These are phyloP conservation scores for Pomacea maculata DNA, from an alignment of 1,140 invertebrate genomes.

Conservation along the genomic window DNA sequence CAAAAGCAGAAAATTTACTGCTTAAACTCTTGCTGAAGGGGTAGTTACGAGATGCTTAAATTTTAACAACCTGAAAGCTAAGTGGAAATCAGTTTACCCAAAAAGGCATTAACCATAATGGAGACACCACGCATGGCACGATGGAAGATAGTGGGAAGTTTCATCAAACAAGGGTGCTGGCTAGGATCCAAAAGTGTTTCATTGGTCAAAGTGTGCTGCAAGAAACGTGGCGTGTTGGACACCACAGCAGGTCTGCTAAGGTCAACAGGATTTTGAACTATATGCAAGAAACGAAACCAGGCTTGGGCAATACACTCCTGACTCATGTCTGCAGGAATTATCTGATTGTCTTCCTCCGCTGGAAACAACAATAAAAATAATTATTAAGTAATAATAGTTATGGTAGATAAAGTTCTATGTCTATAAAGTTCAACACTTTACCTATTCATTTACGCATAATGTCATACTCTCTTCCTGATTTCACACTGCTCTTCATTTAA, in stretches of 20 bases:
- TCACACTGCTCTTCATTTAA: too few relatives aligned
- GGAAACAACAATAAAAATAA: slow-evolving; percentile 29
- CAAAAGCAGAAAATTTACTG: too few relatives aligned
- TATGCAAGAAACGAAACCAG: slow-evolving; percentile 94
- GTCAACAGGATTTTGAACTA: slow-evolving; percentile 92
- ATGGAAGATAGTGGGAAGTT: slow-evolving; percentile 87
- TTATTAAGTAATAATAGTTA: too few relatives aligned
- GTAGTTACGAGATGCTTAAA: too few relatives aligned
- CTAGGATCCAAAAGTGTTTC: slow-evolving; percentile 77
- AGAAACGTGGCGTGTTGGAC: slow-evolving; percentile 85
- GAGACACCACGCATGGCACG: slow-evolving; percentile 94
- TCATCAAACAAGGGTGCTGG: slow-evolving; percentile 89
- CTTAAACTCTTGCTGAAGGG: too few relatives aligned
- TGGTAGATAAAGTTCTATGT: too few relatives aligned
- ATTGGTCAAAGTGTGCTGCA: slow-evolving; percentile 69
- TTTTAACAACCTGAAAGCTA: too few relatives aligned
- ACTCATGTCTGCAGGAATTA: slow-evolving; percentile 84
- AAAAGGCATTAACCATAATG: slow-evolving; percentile 92
- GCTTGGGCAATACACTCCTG: slow-evolving; percentile 90
- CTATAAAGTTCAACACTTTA: too few relatives aligned
- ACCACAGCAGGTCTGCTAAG: slow-evolving; percentile 87
- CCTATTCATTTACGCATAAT: too few relatives aligned
- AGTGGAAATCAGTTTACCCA: slow-evolving; percentile 74
- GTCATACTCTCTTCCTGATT: too few relatives aligned
- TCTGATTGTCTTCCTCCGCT: slow-evolving; percentile 85